phyloP scores from a whole-genome alignment of 2,797 vertebrate species.

The Buphagus erythrorhynchus region DNA sequence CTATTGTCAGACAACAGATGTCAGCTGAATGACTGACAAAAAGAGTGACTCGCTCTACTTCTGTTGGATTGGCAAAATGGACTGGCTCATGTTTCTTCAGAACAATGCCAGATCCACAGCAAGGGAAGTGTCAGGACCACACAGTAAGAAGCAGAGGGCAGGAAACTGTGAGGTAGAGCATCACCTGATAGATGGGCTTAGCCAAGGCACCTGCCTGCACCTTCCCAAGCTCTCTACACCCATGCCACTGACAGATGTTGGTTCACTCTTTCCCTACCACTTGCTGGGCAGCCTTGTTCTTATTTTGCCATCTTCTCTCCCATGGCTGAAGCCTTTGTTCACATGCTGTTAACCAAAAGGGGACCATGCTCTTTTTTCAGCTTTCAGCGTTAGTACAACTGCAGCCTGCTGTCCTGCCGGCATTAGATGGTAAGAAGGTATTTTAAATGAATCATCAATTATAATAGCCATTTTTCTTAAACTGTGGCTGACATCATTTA shows the following conservation, averaged over 20 bases:
- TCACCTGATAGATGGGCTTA: neutral
- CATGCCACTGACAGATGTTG: neutral
- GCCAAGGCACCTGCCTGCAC: neutral
- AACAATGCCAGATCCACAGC: neutral
- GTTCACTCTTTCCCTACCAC: neutral
- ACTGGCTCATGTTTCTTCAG: neutral
- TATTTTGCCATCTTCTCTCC: neutral
- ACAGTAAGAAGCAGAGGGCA: neutral
- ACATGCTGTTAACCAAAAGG: neutral
- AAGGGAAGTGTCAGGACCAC: neutral
- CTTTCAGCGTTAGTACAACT: neutral
- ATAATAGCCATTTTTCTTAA: slow-evolving; percentile 16
- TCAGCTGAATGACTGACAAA: neutral
- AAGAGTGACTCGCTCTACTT: neutral
- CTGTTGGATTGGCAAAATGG: neutral
- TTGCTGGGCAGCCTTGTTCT: neutral
- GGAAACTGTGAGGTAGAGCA: neutral
- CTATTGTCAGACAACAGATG: neutral
- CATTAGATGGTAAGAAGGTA: neutral
- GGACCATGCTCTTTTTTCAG: neutral
- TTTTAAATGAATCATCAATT: slow-evolving; percentile 17
- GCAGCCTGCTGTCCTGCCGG: neutral
- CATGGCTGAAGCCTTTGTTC: neutral
- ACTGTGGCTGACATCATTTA: slow-evolving; percentile 30
- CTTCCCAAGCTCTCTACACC: neutral